Evolutionary conservation across 2,113 vertebrate genomes (phyloP), one percentile per base, ranked within the genome.

Genomic region (Tretioscincus oriximinensis): DNA sequence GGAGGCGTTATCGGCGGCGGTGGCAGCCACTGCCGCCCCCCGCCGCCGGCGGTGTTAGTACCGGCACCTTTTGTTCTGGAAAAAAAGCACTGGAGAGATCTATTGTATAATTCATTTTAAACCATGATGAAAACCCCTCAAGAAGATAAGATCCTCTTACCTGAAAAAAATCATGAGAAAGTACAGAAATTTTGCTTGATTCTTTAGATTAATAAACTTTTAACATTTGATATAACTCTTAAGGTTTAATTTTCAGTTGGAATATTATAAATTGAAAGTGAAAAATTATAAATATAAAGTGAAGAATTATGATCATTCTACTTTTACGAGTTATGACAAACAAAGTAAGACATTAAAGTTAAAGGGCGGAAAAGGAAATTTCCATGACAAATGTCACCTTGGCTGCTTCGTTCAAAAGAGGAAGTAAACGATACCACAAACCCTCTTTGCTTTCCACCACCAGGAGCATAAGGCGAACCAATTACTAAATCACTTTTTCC

Each of bases 391-490:
- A 63, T 35, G 47, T 84, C 92, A 96, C 95, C 95, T 95, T 84
- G 82, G 77, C n/a, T 0, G 4, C 35, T 88, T n/a, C 85, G 81
- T 71, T 77, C 67, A 77, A 85, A 81, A 31, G 35, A 78, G 7
- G 95, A 95, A 66, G 91, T 90, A 86, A 96, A 96, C 0, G 88
- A 94, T 82, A 85, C 91, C 79, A 95, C 95, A 24, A 95, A 79
- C 76, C 95, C 95, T 89, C 87, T 92, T 88, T 96, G 95, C 80
- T 87, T 92, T 49, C 95, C 95, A 80, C 87, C 90, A 7, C 91
- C 89, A 0, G 95, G 92, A 26, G 95, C 95, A 26, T 95, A 96
- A 1, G 95, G 95, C 60, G 94, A 94, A 21, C 95, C 92, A 12
- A 93, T 90, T 70, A 96, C 84, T 73, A 96, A 90, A 75, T 96